Evolutionary conservation across 2,797 vertebrate species (phyloP), one percentile per base, ranked within the genome.

Genomic region (Myotis planiceps): DNA sequence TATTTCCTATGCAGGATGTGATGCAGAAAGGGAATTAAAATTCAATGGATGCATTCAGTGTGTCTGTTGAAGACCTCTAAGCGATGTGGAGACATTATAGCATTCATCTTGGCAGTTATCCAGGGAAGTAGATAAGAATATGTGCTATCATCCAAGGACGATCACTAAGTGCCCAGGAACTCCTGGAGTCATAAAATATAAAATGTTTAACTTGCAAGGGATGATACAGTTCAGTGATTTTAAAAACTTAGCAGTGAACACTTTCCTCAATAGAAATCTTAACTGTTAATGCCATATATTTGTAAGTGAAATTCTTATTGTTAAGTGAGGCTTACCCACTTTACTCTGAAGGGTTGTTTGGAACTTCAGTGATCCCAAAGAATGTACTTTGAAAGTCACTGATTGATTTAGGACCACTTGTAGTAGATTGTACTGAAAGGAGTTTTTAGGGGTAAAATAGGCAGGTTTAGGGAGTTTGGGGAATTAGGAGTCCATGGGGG

Each of bases 1-100:
- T 49, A 79, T 92, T 96, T 89, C 81, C 82, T 74, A 83, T 79
- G 58, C 45, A 92, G 75, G 63, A 68, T 82, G 34, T 82, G 47
- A 88, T 75, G 51, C 34, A 90, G 78, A 95, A 96, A 96, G 18
- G 51, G 16, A 84, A 94, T 39, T 88, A 78, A 82, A 92, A 96
- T 96, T 90, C 34, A 95, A 6, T 29, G 34, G 23, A 53, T 65
- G 32, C 6, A 65, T 53, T 96, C 37, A 71, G 3, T 51, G 23
- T 76, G 58, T 68, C n/a, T 92, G 9, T 16, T 53, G 74, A 95
- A 78, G 49, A 83, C 39, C 45, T 78, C 53, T 68, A 87, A 27
- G 9, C 0, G 14, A 58, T 53, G 2, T 87, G 42, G 49, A 90
- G 34, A 47, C 23, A 75, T 82, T 68, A 66, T 60, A 88, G 34